Percentiles rank a stretch among this genome's conserved stretches.
Evolutionary conservation across 2,797 vertebrate species (phyloP).

Genomic region (Chaetodon trifasciatus): DNA sequence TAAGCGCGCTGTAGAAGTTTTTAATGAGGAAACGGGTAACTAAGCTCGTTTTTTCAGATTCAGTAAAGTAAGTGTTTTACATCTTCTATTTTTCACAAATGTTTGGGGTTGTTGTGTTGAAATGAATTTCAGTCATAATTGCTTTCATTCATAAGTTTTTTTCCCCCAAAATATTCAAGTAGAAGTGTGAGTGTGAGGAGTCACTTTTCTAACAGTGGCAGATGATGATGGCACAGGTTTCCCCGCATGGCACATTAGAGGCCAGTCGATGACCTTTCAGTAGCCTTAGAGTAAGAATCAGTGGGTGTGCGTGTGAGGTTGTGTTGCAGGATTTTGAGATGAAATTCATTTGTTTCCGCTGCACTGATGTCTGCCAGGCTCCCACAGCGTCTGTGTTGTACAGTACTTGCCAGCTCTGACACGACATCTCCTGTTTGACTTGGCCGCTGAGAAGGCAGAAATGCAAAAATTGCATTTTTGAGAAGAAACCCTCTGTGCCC

Average conservation of each 20-base stretch:
- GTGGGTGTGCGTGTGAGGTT: neutral
- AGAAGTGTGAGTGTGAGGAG: neutral
- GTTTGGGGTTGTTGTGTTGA: neutral
- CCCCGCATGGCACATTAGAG: conserved; percentile 14
- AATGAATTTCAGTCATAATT: neutral
- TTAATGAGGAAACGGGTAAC: neutral
- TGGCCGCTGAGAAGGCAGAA: conserved; percentile 29
- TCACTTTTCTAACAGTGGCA: neutral
- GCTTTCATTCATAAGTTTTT: neutral
- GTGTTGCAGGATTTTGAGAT: conserved; percentile 45
- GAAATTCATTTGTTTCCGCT: conserved; percentile 45
- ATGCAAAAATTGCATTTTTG: conserved; percentile 8
- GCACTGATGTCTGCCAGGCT: conserved; percentile 42
- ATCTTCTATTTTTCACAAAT: neutral
- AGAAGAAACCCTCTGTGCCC: conserved; percentile 2
- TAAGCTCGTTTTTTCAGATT: conserved; percentile 6
- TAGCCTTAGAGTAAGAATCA: conserved; percentile 21
- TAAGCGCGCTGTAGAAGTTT: neutral
- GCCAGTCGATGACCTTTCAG: conserved; percentile 10
- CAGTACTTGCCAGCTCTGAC: conserved; percentile 50
- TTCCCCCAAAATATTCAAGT: neutral
- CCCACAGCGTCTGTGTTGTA: conserved; percentile 49
- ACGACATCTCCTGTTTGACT: conserved; percentile 57
- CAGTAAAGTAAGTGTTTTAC: neutral
- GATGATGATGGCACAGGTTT: conserved; percentile 3